Conservation (phyloP, 2,797 vertebrate species). For the Cichlasoma orientale region DNA sequence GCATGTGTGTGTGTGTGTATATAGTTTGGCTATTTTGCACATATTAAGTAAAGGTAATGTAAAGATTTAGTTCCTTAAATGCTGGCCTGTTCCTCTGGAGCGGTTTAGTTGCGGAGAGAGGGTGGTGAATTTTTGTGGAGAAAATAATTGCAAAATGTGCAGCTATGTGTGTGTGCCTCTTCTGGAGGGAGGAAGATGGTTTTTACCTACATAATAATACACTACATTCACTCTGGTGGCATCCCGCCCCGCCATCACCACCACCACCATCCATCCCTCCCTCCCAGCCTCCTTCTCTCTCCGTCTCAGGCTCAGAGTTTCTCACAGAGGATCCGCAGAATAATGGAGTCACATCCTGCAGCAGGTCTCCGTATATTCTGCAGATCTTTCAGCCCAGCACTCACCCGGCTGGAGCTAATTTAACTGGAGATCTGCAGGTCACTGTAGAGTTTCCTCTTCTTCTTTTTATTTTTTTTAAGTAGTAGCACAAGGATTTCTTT, state of each 20-base stretch:
- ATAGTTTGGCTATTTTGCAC: background rate
- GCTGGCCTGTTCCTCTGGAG: background rate
- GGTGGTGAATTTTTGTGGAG: conserved; percentile 51
- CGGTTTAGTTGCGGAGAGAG: conserved; percentile 54
- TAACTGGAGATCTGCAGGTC: conserved; percentile 32
- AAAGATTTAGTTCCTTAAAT: background rate
- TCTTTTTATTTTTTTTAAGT: conserved; percentile 1
- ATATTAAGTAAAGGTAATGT: background rate
- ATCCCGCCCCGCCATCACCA: conserved; percentile 47
- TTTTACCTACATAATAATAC: conserved; percentile 71
- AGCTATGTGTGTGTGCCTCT: background rate
- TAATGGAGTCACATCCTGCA: conserved; percentile 51
- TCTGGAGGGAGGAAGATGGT: conserved; percentile 56
- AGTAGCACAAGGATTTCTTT: conserved; percentile 65
- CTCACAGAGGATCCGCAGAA: conserved; percentile 46
- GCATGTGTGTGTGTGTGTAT: no score
- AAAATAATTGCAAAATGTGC: conserved; percentile 44
- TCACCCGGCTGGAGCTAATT: conserved; percentile 25
- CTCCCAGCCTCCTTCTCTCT: conserved; percentile 44
- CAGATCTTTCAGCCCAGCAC: conserved; percentile 4
- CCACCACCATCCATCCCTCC: conserved; percentile 35
- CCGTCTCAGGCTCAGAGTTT: conserved; percentile 36
- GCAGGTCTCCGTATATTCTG: conserved; percentile 48
- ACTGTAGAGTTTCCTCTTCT: conserved; percentile 19
- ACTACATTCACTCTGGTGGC: conserved; percentile 66